phyloP scores from a whole-genome alignment of 37 sponge, comb jelly and placozoan genomes.

The Beroe forskalii region DNA sequence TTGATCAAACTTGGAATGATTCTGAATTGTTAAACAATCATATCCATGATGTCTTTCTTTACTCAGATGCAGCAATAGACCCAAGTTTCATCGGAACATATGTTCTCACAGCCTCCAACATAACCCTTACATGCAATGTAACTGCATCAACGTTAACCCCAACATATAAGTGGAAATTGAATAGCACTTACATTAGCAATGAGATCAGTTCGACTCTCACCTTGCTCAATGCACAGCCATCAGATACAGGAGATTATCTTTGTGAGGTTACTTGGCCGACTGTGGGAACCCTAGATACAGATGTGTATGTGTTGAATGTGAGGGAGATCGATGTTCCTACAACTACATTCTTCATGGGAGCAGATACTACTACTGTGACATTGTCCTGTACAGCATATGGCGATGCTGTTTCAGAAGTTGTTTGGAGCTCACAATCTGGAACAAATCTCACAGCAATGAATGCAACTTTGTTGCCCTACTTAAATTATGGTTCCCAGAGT shows the following conservation, averaged over 20 bases:
- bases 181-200: not conserved
- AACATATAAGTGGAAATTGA: not conserved
- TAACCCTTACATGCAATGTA: not conserved
- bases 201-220: not conserved
- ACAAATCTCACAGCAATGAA: not conserved
- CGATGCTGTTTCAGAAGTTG: not conserved
- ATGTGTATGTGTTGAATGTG: not conserved
- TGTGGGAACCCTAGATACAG: not conserved
- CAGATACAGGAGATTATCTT: not conserved
- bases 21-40: no score
- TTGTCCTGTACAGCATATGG: slow-evolving; percentile 29
- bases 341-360: not conserved
- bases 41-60: no score
- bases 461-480: not conserved
- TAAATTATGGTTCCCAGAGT: not conserved
- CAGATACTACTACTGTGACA: not conserved
- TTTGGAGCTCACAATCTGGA: not conserved
- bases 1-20: no score
- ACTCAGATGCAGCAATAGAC: not conserved
- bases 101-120: not conserved
- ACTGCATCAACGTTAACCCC: not conserved
- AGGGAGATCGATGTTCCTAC: not conserved
- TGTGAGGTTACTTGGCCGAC: slow-evolving; percentile 1
- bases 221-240: not conserved
- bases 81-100: not conserved